Evolutionary conservation across 2,113 vertebrate species (phyloP), one percentile per base, ranked within the genome.

Genomic region (Promerops cafer): DNA sequence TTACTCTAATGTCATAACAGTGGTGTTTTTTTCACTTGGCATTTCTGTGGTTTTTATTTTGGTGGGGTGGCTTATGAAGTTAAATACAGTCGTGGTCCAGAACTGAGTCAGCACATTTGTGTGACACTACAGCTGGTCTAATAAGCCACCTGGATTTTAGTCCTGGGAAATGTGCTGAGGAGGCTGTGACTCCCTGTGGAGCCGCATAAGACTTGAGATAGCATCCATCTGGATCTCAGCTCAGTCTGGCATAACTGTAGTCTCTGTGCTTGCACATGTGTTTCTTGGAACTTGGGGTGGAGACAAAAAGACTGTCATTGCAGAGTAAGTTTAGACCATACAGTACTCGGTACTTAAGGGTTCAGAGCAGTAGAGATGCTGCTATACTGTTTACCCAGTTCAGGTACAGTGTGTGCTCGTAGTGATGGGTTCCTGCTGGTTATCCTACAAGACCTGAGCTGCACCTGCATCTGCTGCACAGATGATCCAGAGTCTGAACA

Each of bases 111-210:
- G 14, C 23, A 27, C 13, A 7, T 89, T 50, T 59, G 33, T 5
- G 5, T 2, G 8, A 47, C 27, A 10, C 40, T 80, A 16, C 26
- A 77, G 23, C 37, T 89, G 65, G 54, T 85, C 35, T 63, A 42
- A 44, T 86, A 52, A 78, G 27, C 64, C 83, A 87, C 91, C 35
- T 90, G 89, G 21, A 59, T 77, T 83, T 83, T 86, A 66, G 76
- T 77, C 24, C 39, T 63, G 26, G 26, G 12, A 61, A 77, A 45
- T 54, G 27, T 45, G 16, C 27, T 69, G 63, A 65, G 42, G 27
- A 28, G 45, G 8, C 71, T 92, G 33, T 80, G 76, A 47, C 33
- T 90, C 42, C 26, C 47, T 66, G 35, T 86, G 39, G 71, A 80
- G 68, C 37, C 23, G 22, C 23, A 0, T 72, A 57, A 56, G 68